phyloP scores from a whole-genome alignment of 2,113 vertebrate species.

The Myotis lucifugus region DNA sequence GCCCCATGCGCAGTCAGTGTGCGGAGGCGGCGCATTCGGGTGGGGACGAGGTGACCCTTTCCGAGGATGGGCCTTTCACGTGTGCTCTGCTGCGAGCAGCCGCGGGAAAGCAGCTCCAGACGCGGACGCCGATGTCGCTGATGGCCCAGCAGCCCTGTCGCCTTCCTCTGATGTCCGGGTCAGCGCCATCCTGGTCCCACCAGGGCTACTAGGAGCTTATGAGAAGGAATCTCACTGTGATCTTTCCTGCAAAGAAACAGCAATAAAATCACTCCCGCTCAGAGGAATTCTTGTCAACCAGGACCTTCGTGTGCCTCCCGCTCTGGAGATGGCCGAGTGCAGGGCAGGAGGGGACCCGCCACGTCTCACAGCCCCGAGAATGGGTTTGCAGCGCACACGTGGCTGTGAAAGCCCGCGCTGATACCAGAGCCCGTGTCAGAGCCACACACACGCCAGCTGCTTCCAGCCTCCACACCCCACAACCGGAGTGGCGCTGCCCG shows the following conservation, averaged over 20 bases:
- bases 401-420: background rate
- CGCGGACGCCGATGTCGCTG: conserved; percentile 58
- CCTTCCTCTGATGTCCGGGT: conserved; percentile 82
- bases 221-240: conserved; percentile 80
- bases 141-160: conserved; percentile 77
- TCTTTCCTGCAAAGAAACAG: conserved; percentile 86
- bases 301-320: background rate
- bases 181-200: conserved; percentile 79
- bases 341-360: background rate
- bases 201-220: conserved; percentile 68
- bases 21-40: background rate
- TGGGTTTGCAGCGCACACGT: background rate
- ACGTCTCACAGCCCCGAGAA: background rate
- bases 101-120: conserved; percentile 69
- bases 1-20: background rate
- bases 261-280: conserved; percentile 74
- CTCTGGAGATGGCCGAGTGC: background rate
- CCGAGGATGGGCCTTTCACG: background rate
- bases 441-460: background rate
- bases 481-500: rapidly evolving
- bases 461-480: rapidly evolving
- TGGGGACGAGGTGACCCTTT: background rate
- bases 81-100: background rate
- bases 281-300: conserved; percentile 47
- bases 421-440: rapidly evolving